A percentile compares a stretch with the other conserved stretches of the same genome.
These are phyloP conservation scores for Frankliniella intonsa DNA, from an alignment of 2,888 invertebrate genomes.

Conservation along the genomic window DNA sequence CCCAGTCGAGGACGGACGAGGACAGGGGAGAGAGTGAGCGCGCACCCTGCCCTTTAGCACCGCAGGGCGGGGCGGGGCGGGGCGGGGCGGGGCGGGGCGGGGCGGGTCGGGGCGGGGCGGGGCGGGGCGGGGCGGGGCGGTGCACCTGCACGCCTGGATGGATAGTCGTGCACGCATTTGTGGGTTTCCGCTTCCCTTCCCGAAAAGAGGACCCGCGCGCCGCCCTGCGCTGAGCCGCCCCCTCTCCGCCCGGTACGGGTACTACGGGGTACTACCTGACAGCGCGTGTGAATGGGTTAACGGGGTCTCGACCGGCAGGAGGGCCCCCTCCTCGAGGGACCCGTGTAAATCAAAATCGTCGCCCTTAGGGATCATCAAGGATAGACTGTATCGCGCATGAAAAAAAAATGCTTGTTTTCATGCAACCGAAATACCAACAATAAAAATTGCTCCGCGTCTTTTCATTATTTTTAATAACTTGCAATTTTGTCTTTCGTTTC, in stretches of 20 bases:
- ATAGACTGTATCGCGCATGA: too few relatives aligned
- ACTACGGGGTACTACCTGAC: too few relatives aligned
- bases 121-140: background rate
- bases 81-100: background rate
- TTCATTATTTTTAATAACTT: too few relatives aligned
- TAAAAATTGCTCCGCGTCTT: too few relatives aligned
- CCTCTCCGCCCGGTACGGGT: background rate
- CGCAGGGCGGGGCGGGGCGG: background rate
- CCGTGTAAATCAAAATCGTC: too few relatives aligned
- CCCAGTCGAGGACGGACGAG: background rate
- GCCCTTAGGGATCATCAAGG: too few relatives aligned
- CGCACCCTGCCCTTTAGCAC: too few relatives aligned
- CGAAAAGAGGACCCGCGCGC: background rate
- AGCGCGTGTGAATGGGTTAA: background rate
- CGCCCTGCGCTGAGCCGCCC: background rate
- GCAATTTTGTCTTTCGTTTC: background rate
- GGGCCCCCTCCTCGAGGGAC: too few relatives aligned
- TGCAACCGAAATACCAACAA: too few relatives aligned
- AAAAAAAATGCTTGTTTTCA: too few relatives aligned
- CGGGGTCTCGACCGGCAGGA: background rate
- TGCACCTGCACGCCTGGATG: background rate
- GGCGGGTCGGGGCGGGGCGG: background rate
- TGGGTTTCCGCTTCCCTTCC: slow-evolving; percentile 2
- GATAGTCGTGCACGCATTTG: background rate
- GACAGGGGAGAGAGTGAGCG: background rate